Conservation (phyloP, 2,797 vertebrate species). For the Melanotaenia boesemani region DNA sequence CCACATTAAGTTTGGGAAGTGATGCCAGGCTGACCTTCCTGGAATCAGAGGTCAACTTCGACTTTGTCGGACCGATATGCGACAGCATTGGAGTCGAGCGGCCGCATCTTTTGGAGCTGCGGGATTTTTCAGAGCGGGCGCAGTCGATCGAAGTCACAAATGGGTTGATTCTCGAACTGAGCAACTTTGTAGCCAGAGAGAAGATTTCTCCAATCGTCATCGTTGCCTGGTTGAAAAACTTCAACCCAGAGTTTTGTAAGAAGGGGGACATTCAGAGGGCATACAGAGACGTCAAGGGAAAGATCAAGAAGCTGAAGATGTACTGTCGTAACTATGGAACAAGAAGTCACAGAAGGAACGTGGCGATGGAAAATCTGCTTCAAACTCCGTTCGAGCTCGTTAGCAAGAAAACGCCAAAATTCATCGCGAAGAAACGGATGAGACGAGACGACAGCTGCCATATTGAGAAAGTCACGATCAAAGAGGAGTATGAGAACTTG, state of each 20-base stretch:
- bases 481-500: slow-evolving; percentile 50
- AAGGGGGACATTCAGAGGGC: slow-evolving; percentile 75
- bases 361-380: slow-evolving; percentile 76
- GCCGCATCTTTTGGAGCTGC: slow-evolving; percentile 80
- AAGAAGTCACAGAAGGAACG: slow-evolving; percentile 77
- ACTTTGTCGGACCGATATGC: slow-evolving; percentile 85
- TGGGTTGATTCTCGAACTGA: slow-evolving; percentile 82
- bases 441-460: slow-evolving; percentile 42
- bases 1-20: slow-evolving; percentile 74
- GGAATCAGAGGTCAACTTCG: slow-evolving; percentile 81
- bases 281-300: slow-evolving; percentile 66
- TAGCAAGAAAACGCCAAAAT: slow-evolving; percentile 27
- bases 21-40: slow-evolving; percentile 75
- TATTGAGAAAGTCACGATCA: slow-evolving; percentile 51
- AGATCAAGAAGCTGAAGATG: slow-evolving; percentile 75
- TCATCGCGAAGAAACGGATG: slow-evolving; percentile 61
- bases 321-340: slow-evolving; percentile 74
- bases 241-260: slow-evolving; percentile 78
- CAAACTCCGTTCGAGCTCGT: slow-evolving; percentile 81
- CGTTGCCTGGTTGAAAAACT: slow-evolving; percentile 83
- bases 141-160: slow-evolving; percentile 82
- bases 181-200: slow-evolving; percentile 78
- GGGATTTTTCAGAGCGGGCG: slow-evolving; percentile 81
- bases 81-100: slow-evolving; percentile 84
- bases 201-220: slow-evolving; percentile 78